phyloP scores from a whole-genome alignment of 1,140 invertebrate genomes.

The Bicyclus anynana region DNA sequence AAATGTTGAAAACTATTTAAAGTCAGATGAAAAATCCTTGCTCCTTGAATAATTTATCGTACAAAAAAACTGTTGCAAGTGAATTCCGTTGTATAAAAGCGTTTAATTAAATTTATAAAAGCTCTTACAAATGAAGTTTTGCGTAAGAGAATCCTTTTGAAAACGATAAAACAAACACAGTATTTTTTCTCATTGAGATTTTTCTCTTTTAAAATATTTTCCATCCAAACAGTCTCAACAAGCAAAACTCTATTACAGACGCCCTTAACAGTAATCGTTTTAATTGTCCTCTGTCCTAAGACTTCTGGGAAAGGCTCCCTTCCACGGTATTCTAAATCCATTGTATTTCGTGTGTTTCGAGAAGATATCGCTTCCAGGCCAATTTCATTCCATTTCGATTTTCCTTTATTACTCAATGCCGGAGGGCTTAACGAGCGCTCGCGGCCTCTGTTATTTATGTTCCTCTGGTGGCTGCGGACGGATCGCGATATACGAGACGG shows the following conservation, averaged over 20 bases:
- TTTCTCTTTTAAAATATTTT: conserved; percentile 61
- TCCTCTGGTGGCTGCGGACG: conserved; percentile 69
- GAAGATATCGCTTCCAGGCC: conserved; percentile 72
- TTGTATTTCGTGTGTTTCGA: conserved; percentile 65
- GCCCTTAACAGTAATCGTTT: conserved; percentile 62
- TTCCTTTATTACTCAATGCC: conserved; percentile 75
- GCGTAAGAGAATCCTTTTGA: conserved; percentile 41
- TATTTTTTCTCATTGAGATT: conserved; percentile 48
- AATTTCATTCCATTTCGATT: conserved; percentile 77
- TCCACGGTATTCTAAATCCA: conserved; percentile 66
- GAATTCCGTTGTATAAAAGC: conserved; percentile 12
- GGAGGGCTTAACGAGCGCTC: conserved; percentile 70
- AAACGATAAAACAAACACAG: conserved; percentile 46
- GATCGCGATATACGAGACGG: conserved; percentile 68
- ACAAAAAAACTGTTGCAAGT: neutral
- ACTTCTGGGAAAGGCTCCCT: conserved; percentile 54
- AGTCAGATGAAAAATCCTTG: neutral
- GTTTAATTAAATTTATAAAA: conserved; percentile 60
- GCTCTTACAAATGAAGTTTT: conserved; percentile 47
- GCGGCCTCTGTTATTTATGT: conserved; percentile 72
- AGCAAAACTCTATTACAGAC: conserved; percentile 52
- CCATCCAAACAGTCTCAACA: conserved; percentile 51
- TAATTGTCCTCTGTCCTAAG: conserved; percentile 59
- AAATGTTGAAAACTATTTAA: neutral
- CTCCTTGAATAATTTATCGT: neutral